phyloP scores from a whole-genome alignment of 2,113 vertebrate species.

The Cranoglanis bouderius region DNA sequence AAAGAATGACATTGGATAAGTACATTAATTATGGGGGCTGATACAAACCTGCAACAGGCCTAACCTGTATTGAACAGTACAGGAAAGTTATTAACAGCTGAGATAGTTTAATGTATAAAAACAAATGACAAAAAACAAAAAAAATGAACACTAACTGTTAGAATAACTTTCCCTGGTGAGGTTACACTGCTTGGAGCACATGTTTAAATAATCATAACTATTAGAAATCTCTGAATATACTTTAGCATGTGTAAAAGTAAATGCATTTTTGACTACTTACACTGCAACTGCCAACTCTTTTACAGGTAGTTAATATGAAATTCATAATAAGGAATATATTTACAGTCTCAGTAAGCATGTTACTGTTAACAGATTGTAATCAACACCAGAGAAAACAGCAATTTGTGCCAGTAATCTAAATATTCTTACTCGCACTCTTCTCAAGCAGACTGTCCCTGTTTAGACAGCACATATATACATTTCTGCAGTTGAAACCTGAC shows the following conservation, averaged over 20 bases:
- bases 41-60: slow-evolving; percentile 4
- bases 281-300: background rate
- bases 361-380: slow-evolving; percentile 1
- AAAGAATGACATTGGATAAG: slow-evolving; percentile 2
- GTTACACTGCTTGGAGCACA: background rate
- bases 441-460: slow-evolving; percentile 41
- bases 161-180: too few species aligned
- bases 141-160: background rate
- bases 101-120: background rate
- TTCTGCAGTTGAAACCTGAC: slow-evolving; percentile 56
- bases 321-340: background rate
- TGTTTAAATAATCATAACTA: background rate
- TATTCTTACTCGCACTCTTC: slow-evolving; percentile 24
- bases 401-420: slow-evolving; percentile 31
- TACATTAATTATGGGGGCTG: slow-evolving; percentile 4
- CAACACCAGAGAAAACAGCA: background rate
- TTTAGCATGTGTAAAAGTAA: background rate
- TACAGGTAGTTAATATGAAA: background rate
- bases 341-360: background rate
- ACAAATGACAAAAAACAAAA: background rate
- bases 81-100: background rate
- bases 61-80: background rate
- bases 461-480: slow-evolving; percentile 48
- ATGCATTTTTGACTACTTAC: background rate
- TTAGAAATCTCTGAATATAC: background rate